phyloP scores from a whole-genome alignment of 2,888 invertebrate species.

The Aporophyla lueneburgensis region DNA sequence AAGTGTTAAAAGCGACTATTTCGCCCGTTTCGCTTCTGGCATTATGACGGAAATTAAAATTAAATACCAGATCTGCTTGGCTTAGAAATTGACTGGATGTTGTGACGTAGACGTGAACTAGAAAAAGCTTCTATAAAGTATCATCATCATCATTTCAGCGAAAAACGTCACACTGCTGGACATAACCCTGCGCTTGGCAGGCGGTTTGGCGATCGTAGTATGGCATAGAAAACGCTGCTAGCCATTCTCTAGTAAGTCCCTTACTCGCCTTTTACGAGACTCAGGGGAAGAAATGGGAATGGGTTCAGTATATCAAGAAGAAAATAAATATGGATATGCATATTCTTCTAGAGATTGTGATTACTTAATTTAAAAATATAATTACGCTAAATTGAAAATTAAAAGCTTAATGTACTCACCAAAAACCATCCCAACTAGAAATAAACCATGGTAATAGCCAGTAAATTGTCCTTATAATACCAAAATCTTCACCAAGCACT shows the following conservation, averaged over 20 bases:
- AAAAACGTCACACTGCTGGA: too few relatives aligned
- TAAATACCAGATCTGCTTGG: constrained; percentile 14
- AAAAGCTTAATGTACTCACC: neutral
- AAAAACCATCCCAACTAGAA: constrained; percentile 20
- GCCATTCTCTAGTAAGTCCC: too few relatives aligned
- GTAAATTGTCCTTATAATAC: constrained; percentile 48
- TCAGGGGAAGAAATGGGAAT: too few relatives aligned
- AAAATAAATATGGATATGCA: too few relatives aligned
- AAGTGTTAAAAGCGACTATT: neutral
- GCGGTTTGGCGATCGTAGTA: too few relatives aligned
- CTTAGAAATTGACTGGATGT: neutral
- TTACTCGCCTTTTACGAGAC: too few relatives aligned
- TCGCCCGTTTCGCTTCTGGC: constrained; percentile 38
- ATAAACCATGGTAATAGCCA: constrained; percentile 44
- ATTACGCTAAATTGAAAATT: neutral
- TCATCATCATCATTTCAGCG: too few relatives aligned
- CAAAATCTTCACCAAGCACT: constrained; percentile 51
- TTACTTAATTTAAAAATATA: too few relatives aligned
- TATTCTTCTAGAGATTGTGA: too few relatives aligned
- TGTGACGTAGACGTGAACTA: neutral
- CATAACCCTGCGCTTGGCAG: too few relatives aligned
- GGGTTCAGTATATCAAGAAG: too few relatives aligned
- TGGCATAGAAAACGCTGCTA: too few relatives aligned
- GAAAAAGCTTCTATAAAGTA: neutral
- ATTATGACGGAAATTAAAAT: constrained; percentile 44